Evolutionary conservation across 2,888 invertebrate genomes (phyloP).

Genomic region (Drosophila sordidula): DNA sequence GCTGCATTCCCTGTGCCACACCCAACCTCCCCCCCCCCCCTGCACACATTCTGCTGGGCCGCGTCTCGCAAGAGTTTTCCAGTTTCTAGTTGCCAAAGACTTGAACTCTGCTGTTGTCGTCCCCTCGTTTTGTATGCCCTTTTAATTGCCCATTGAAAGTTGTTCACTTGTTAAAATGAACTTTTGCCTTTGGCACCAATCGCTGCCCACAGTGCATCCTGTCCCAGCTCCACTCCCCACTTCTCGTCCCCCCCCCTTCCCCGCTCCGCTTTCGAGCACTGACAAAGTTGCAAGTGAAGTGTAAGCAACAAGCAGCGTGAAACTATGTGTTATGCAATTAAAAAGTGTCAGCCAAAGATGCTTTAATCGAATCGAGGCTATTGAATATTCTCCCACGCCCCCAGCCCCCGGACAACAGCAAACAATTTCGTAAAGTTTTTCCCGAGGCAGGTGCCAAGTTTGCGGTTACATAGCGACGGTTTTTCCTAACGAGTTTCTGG

Average conservation of each 20-base stretch:
- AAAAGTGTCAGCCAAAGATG: constrained; percentile 45
- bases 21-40: no score
- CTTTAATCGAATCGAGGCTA: constrained; percentile 52
- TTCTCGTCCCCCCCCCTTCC: no score
- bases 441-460: constrained; percentile 10
- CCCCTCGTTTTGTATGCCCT: constrained; percentile 85
- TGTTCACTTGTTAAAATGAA: constrained; percentile 80
- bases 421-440: constrained; percentile 22
- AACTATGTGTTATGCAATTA: constrained; percentile 76
- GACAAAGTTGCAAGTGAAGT: constrained; percentile 52
- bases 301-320: constrained; percentile 65
- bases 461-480: constrained; percentile 13
- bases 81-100: constrained; percentile 39
- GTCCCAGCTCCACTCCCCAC: background rate
- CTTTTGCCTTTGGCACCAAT: constrained; percentile 62
- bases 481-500: constrained; percentile 43
- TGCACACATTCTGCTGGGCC: background rate
- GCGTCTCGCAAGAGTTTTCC: constrained; percentile 21
- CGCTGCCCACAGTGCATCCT: constrained; percentile 1
- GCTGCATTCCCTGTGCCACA: constrained; percentile 15
- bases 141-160: constrained; percentile 80
- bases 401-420: constrained; percentile 2
- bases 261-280: constrained; percentile 3
- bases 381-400: constrained; percentile 38
- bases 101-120: constrained; percentile 45